phyloP scores from a whole-genome alignment of 2,888 invertebrate species.

The Pristionchus maxplancki region DNA sequence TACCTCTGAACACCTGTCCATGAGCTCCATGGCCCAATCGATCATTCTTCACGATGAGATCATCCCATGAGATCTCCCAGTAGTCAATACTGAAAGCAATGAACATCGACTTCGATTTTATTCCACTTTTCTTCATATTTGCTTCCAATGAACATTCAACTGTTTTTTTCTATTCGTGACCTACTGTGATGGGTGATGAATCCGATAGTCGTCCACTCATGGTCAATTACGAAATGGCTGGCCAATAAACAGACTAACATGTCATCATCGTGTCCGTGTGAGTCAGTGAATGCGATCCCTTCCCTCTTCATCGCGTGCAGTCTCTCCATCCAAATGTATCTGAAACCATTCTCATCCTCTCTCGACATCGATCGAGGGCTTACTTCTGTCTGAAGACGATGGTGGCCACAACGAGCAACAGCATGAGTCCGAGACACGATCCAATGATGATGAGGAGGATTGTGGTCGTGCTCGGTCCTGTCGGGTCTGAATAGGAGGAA shows the following conservation, averaged over 20 bases:
- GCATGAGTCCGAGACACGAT: slow-evolving; percentile 65
- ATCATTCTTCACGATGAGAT: slow-evolving; percentile 70
- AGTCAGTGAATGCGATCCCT: neutral
- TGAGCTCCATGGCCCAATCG: slow-evolving; percentile 73
- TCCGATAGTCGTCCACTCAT: neutral
- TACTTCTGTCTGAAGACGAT: slow-evolving; percentile 55
- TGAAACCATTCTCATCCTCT: neutral
- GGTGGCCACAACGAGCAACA: slow-evolving; percentile 68
- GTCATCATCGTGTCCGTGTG: slow-evolving; percentile 58
- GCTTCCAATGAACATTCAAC: too few species aligned
- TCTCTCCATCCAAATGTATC: slow-evolving; percentile 69
- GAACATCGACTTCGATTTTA: too few species aligned
- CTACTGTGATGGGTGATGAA: neutral
- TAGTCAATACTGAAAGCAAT: slow-evolving; percentile 68
- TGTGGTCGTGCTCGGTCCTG: slow-evolving; percentile 56
- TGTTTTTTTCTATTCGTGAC: too few species aligned
- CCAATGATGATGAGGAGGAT: slow-evolving; percentile 72
- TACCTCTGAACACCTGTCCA: slow-evolving; percentile 69
- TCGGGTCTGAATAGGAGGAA: neutral
- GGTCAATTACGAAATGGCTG: neutral
- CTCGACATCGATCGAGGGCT: neutral
- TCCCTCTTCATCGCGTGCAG: slow-evolving; percentile 58
- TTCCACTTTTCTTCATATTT: neutral
- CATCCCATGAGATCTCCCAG: slow-evolving; percentile 73
- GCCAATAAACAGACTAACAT: slow-evolving; percentile 55